phyloP scores from a whole-genome alignment of 2,888 invertebrate species.

The Thera britannica region DNA sequence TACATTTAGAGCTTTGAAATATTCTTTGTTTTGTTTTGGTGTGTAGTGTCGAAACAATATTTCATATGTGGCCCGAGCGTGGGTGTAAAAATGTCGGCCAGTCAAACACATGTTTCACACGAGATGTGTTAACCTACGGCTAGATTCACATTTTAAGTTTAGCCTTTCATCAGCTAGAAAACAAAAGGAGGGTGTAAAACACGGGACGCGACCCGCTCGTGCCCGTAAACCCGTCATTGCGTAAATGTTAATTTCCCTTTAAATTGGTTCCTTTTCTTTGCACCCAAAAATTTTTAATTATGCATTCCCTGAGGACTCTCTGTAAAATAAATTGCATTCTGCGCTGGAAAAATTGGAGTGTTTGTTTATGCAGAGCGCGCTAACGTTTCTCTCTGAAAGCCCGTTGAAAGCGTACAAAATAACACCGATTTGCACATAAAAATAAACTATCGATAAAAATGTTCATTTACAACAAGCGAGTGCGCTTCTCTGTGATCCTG shows the following conservation, averaged over 20 bases:
- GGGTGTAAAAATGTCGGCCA: slow-evolving; percentile 52
- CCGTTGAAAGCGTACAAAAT: slow-evolving; percentile 30
- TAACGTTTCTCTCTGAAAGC: slow-evolving; percentile 28
- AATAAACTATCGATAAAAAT: slow-evolving; percentile 32
- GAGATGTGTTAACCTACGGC: slow-evolving; percentile 50
- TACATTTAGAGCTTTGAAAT: slow-evolving; percentile 19
- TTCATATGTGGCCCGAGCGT: slow-evolving; percentile 37
- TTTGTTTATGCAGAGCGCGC: slow-evolving; percentile 39
- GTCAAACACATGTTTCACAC: slow-evolving; percentile 54
- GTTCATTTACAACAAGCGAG: slow-evolving; percentile 26
- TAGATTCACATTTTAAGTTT: slow-evolving; percentile 58
- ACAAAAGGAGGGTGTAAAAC: slow-evolving; percentile 66
- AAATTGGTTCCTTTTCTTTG: slow-evolving; percentile 57
- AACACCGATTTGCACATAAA: slow-evolving; percentile 31
- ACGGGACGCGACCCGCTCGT: slow-evolving; percentile 43
- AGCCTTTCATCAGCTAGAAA: slow-evolving; percentile 71
- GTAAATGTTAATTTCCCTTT: slow-evolving; percentile 61
- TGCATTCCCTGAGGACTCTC: slow-evolving; percentile 49
- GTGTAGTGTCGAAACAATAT: slow-evolving; percentile 42
- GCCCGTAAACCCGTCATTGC: slow-evolving; percentile 53
- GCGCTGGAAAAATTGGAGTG: slow-evolving; percentile 33
- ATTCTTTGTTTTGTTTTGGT: slow-evolving; percentile 4
- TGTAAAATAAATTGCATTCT: slow-evolving; percentile 51
- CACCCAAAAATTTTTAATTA: slow-evolving; percentile 54
- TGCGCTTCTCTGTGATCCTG: slow-evolving; percentile 21